Percentiles rank a stretch among this genome's conserved stretches.
Conservation (phyloP, 1,140 invertebrate species). For the Heliothis virescens region DNA sequence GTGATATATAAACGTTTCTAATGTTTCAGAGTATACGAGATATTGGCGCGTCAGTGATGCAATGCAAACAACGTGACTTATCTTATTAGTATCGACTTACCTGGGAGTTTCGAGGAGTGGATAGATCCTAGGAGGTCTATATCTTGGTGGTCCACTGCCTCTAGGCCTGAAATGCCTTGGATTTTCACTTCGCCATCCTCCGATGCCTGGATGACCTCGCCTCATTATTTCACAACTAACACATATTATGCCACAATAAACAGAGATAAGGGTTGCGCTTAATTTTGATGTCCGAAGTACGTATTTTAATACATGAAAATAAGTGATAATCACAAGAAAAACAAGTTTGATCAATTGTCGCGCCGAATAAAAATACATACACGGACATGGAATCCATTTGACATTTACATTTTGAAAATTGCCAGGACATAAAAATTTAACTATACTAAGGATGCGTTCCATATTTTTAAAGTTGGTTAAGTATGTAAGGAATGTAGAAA, state of each 20-base stretch:
- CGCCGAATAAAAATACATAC: constrained; percentile 59
- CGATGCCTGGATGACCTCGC: constrained; percentile 78
- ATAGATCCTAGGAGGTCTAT: constrained; percentile 68
- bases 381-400: constrained; percentile 52
- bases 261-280: constrained; percentile 7
- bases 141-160: constrained; percentile 69
- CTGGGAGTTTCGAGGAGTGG: constrained; percentile 63
- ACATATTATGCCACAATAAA: constrained; percentile 54
- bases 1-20: constrained; percentile 12
- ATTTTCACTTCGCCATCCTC: constrained; percentile 81
- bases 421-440: constrained; percentile 28
- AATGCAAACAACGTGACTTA: constrained; percentile 34
- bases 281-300: not conserved
- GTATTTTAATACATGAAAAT: constrained; percentile 23
- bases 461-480: not conserved
- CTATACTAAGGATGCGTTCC: constrained; percentile 14
- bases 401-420: constrained; percentile 51
- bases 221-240: constrained; percentile 74
- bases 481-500: too few relatives aligned
- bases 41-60: constrained; percentile 59
- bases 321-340: constrained; percentile 33
- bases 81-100: constrained; percentile 52
- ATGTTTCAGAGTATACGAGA: constrained; percentile 19
- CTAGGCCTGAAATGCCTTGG: constrained; percentile 76
- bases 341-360: constrained; percentile 72